phyloP scores from a whole-genome alignment of 1,140 invertebrate species.

The Conopomorpha cramerella region DNA sequence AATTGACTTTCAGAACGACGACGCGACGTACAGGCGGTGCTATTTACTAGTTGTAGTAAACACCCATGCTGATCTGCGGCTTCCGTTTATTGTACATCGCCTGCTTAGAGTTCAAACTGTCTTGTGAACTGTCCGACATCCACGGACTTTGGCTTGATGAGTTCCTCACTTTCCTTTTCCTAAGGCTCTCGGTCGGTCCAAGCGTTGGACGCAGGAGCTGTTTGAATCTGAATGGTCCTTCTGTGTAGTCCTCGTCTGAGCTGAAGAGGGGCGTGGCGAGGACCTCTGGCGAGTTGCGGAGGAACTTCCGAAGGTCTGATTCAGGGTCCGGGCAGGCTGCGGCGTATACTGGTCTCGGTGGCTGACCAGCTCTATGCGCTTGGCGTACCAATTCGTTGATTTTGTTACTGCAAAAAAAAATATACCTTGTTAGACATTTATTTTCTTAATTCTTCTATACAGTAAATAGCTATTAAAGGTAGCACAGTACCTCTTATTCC shows the following conservation, averaged over 20 bases:
- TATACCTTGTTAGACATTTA: too few species aligned
- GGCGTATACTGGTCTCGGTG: conserved; percentile 24
- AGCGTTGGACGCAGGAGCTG: conserved; percentile 70
- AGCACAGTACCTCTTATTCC: too few species aligned
- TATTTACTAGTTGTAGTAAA: conserved; percentile 40
- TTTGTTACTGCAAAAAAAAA: conserved; percentile 53
- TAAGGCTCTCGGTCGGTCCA: conserved; percentile 71
- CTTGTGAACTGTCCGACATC: conserved; percentile 50
- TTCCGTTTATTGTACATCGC: conserved; percentile 34
- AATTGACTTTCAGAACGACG: too few species aligned
- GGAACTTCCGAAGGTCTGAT: conserved; percentile 50
- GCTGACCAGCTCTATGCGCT: conserved; percentile 30
- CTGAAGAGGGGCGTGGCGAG: conserved; percentile 43
- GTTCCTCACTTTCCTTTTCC: conserved; percentile 66
- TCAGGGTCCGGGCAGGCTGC: conserved; percentile 41
- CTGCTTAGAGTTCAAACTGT: conserved; percentile 35
- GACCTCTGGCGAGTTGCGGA: conserved; percentile 55
- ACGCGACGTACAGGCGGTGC: too few species aligned
- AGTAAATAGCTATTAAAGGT: too few species aligned
- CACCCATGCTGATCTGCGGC: conserved; percentile 49
- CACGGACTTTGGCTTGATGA: conserved; percentile 36
- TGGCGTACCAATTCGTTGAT: conserved; percentile 50
- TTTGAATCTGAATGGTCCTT: conserved; percentile 73
- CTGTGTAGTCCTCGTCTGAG: conserved; percentile 60
- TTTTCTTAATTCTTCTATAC: too few species aligned